Evolutionary conservation across 2,113 vertebrate genomes (phyloP).

Genomic region (Vombatus ursinus): DNA sequence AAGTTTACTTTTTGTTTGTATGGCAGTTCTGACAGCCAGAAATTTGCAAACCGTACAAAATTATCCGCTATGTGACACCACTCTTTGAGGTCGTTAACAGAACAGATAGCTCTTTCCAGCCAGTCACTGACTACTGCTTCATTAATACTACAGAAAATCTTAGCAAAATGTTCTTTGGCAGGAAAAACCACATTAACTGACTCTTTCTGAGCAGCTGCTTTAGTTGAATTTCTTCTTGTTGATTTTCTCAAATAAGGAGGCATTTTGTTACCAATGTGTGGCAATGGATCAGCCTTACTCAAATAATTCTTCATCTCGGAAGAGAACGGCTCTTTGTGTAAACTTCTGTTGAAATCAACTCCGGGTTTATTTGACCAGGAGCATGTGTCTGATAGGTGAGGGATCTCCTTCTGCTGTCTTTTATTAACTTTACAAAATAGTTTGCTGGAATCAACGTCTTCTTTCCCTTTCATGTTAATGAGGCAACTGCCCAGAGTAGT

Average conservation of each 20-base stretch:
- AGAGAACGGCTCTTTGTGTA: slow-evolving; percentile 58
- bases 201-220: slow-evolving; percentile 44
- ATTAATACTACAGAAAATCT: not conserved
- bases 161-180: slow-evolving; percentile 1
- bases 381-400: not conserved
- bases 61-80: slow-evolving; percentile 48
- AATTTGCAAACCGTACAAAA: slow-evolving; percentile 69
- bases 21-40: slow-evolving; percentile 64
- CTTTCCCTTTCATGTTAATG: slow-evolving; percentile 26
- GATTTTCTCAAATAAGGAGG: slow-evolving; percentile 48
- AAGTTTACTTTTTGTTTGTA: slow-evolving; percentile 19
- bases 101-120: slow-evolving; percentile 41
- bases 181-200: slow-evolving; percentile 44
- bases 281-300: slow-evolving; percentile 50
- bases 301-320: slow-evolving; percentile 56
- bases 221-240: slow-evolving; percentile 44
- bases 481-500: not conserved
- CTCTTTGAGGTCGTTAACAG: slow-evolving; percentile 27
- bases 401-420: slow-evolving; percentile 46
- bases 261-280: slow-evolving; percentile 38
- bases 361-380: slow-evolving; percentile 39
- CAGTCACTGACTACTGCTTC: slow-evolving; percentile 35
- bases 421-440: not conserved
- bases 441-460: slow-evolving; percentile 50
- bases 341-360: slow-evolving; percentile 14